Evolutionary conservation across 2,797 vertebrate species (phyloP).

Genomic region (Morus bassanus): DNA sequence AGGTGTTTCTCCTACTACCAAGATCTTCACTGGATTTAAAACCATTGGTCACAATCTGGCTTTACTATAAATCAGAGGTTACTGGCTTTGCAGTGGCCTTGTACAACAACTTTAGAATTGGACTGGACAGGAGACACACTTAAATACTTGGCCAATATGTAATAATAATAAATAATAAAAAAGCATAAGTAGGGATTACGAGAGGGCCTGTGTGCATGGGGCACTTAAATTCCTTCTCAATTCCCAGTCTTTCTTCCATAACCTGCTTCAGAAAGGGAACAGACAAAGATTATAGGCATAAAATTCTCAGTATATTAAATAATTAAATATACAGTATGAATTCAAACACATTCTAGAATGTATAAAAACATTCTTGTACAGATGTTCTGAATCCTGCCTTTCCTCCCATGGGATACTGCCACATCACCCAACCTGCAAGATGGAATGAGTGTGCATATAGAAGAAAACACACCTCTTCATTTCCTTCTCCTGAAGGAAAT

Average conservation of each 20-base stretch:
- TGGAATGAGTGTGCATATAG: not conserved
- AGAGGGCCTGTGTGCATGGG: not conserved
- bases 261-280: not conserved
- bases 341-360: not conserved
- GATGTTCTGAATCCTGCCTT: not conserved
- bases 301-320: not conserved
- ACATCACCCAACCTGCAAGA: not conserved
- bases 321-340: not conserved
- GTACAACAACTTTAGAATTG: not conserved
- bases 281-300: not conserved
- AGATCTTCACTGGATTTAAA: not conserved
- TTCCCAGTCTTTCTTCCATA: not conserved
- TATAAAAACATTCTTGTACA: not conserved
- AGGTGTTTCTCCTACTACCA: not conserved
- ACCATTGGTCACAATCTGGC: not conserved
- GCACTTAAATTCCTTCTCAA: not conserved
- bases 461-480: not conserved
- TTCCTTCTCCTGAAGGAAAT: not conserved
- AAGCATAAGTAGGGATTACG: not conserved
- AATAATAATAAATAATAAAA: not conserved
- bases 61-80: not conserved
- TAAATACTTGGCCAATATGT: not conserved
- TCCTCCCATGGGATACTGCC: not conserved
- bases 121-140: not conserved
- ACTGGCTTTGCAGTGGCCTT: not conserved